Conservation (phyloP, 2,113 vertebrate genomes). For the Trochalopteron elliotii region DNA sequence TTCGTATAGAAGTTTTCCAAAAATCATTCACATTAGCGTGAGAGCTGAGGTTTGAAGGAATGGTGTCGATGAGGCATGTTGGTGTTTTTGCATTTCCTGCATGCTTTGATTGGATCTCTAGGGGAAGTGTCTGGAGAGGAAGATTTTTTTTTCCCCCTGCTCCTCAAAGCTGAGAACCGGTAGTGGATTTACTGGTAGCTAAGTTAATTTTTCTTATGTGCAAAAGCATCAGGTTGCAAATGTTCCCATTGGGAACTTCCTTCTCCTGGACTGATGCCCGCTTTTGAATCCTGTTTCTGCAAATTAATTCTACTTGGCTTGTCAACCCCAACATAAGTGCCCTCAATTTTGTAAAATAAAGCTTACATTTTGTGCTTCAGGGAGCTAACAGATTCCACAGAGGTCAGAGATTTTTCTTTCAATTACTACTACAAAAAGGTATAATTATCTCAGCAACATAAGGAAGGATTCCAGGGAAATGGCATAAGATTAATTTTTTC, state of each 20-base stretch:
- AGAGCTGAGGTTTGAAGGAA: not conserved
- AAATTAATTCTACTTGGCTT: conserved; percentile 1
- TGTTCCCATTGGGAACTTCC: not conserved
- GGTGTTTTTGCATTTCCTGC: not conserved
- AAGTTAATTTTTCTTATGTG: not conserved
- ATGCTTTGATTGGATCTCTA: not conserved
- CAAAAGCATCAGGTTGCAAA: conserved; percentile 5
- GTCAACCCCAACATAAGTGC: not conserved
- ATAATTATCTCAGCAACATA: not conserved
- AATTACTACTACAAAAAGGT: not conserved
- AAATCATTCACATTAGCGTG: not conserved
- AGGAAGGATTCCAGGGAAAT: not conserved
- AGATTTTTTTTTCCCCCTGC: not conserved
- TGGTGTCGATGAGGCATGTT: not conserved
- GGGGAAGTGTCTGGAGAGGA: not conserved
- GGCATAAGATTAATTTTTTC: not conserved
- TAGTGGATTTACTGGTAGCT: conserved; percentile 3
- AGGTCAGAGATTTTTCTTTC: not conserved
- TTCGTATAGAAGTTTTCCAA: not conserved
- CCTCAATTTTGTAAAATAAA: not conserved
- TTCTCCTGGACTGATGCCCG: not conserved
- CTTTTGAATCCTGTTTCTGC: conserved; percentile 3
- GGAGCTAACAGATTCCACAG: not conserved
- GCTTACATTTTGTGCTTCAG: not conserved
- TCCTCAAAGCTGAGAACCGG: not conserved